These are phyloP conservation scores for Ichneumoninae sp. DNA, from an alignment of 2,888 invertebrate genomes.

Conservation along the genomic window DNA sequence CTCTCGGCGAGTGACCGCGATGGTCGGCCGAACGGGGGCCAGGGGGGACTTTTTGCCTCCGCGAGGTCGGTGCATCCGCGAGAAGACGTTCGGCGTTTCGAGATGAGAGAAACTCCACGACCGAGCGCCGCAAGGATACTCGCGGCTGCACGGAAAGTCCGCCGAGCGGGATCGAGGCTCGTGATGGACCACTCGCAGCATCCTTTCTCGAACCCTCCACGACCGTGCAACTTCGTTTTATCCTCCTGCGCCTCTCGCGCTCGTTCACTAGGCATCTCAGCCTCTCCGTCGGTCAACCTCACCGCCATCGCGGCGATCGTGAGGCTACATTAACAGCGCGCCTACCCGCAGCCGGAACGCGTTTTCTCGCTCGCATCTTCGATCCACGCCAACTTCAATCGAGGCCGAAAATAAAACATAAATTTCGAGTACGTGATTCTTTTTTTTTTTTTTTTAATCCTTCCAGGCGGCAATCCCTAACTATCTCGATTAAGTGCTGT, in stretches of 20 bases:
- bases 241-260: neutral
- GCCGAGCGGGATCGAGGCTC: slow-evolving; percentile 13
- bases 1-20: slow-evolving; percentile 40
- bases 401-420: neutral
- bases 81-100: slow-evolving; percentile 38
- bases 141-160: slow-evolving; percentile 37
- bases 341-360: slow-evolving; percentile 64
- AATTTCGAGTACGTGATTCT: no score
- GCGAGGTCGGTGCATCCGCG: slow-evolving; percentile 28
- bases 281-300: slow-evolving; percentile 60
- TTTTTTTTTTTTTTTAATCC: neutral
- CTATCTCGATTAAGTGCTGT: neutral
- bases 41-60: neutral
- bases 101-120: slow-evolving; percentile 6
- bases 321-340: slow-evolving; percentile 76
- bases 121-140: slow-evolving; percentile 29
- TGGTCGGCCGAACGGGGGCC: slow-evolving; percentile 2
- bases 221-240: neutral
- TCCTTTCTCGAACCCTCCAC: slow-evolving; percentile 1
- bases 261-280: slow-evolving; percentile 15
- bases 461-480: neutral
- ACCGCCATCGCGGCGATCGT: slow-evolving; percentile 75
- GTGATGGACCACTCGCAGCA: slow-evolving; percentile 28
- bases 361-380: slow-evolving; percentile 55
- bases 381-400: neutral